A percentile compares a stretch with the other conserved stretches of the same genome.
These are phyloP conservation scores for Leucoraja erinaceus DNA, from an alignment of 2,113 vertebrate species.

Conservation along the genomic window DNA sequence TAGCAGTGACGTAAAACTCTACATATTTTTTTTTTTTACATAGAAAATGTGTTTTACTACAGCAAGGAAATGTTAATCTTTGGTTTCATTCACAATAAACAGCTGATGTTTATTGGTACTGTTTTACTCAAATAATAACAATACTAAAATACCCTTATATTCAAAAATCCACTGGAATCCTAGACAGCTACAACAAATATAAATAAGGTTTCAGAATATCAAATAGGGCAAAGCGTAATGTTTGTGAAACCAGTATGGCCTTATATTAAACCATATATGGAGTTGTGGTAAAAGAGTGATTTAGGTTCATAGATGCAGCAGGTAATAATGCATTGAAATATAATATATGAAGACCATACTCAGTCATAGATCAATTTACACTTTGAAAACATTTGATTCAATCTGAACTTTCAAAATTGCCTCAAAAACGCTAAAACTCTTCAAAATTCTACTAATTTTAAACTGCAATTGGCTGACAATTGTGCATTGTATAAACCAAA, in stretches of 20 bases:
- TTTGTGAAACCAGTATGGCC: conserved; percentile 19
- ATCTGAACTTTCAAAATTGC: not conserved
- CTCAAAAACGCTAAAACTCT: not conserved
- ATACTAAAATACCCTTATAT: conserved; percentile 36
- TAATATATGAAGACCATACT: conserved; percentile 2
- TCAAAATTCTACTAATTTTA: not conserved
- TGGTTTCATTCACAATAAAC: conserved; percentile 38
- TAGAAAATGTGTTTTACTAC: conserved; percentile 34
- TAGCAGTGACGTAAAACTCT: not conserved
- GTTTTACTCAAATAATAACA: conserved; percentile 30
- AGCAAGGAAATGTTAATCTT: conserved; percentile 36
- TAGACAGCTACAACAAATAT: conserved; percentile 35
- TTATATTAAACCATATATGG: not conserved
- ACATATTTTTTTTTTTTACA: conserved; percentile 34
- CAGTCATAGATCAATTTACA: conserved; percentile 23
- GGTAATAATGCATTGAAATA: not conserved
- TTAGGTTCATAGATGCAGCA: conserved; percentile 1
- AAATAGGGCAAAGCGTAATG: conserved; percentile 24
- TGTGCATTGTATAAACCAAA: conserved; percentile 5
- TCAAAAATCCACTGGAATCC: conserved; percentile 33
- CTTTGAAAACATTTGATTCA: not conserved
- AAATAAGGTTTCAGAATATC: conserved; percentile 28
- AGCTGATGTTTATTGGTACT: conserved; percentile 33
- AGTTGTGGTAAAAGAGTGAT: not conserved
- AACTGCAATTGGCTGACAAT: conserved; percentile 24